Evolutionary conservation across 2,888 invertebrate genomes (phyloP).

Genomic region (Antheraea yamamai): DNA sequence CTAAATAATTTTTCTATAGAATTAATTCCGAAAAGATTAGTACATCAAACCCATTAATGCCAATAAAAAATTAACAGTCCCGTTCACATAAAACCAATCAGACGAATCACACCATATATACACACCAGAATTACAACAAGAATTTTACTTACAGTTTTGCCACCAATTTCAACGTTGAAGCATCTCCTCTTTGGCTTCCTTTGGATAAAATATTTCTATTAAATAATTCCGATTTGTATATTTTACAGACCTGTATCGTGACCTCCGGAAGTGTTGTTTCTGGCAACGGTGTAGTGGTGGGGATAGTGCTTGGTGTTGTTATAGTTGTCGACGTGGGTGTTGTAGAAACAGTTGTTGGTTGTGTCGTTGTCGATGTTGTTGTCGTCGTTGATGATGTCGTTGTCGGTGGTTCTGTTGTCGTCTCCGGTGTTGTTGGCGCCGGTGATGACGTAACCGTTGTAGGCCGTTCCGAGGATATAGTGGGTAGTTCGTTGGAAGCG

Average conservation of each 20-base stretch:
- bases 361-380: slow-evolving; percentile 39
- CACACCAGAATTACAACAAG: not conserved
- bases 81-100: slow-evolving; percentile 25
- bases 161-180: not conserved
- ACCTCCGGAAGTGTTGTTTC: slow-evolving; percentile 65
- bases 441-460: slow-evolving; percentile 50
- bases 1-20: not conserved
- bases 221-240: not conserved
- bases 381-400: slow-evolving; percentile 40
- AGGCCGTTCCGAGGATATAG: slow-evolving; percentile 55
- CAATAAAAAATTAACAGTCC: slow-evolving; percentile 25
- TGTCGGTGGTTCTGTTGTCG: slow-evolving; percentile 40
- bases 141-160: slow-evolving; percentile 13
- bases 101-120: slow-evolving; percentile 17
- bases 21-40: slow-evolving; percentile 35
- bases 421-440: slow-evolving; percentile 45
- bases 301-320: slow-evolving; percentile 41
- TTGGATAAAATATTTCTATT: not conserved
- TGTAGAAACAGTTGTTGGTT: slow-evolving; percentile 39
- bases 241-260: slow-evolving; percentile 65
- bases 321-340: slow-evolving; percentile 44
- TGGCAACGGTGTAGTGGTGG: slow-evolving; percentile 54
- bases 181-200: not conserved
- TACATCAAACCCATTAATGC: slow-evolving; percentile 31
- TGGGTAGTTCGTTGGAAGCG: slow-evolving; percentile 71